A percentile compares a stretch with the other conserved stretches of the same genome.
Evolutionary conservation across 2,797 vertebrate genomes (phyloP).

Genomic region (Pipistrellus nathusii): DNA sequence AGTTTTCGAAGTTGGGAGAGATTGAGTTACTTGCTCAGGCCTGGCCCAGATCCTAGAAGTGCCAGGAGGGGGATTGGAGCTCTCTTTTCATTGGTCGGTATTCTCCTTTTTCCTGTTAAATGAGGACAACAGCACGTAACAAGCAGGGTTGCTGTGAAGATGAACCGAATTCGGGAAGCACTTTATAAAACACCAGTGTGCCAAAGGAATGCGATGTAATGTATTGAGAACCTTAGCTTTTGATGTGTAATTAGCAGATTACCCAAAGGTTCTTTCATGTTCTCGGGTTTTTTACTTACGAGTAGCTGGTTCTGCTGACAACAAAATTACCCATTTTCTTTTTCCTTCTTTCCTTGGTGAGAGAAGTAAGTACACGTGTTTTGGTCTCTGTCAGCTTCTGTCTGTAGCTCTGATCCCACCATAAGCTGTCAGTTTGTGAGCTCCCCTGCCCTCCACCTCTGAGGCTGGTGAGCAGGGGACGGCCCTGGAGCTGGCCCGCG

Average conservation of each 20-base stretch:
- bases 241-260: not conserved
- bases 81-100: not conserved
- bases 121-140: not conserved
- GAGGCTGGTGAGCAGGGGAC: not conserved
- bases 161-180: not conserved
- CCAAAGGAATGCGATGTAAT: not conserved
- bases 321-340: not conserved
- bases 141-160: not conserved
- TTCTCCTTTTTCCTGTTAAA: not conserved
- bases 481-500: not conserved
- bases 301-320: not conserved
- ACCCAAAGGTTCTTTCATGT: not conserved
- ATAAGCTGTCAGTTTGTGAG: not conserved
- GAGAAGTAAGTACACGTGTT: not conserved
- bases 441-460: not conserved
- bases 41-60: not conserved
- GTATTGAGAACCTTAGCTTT: not conserved
- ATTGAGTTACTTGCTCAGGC: not conserved
- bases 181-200: not conserved
- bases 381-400: not conserved
- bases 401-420: not conserved
- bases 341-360: not conserved
- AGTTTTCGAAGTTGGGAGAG: not conserved
- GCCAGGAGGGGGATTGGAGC: not conserved
- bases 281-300: conserved; percentile 34